phyloP scores from a whole-genome alignment of 2,113 vertebrate species.

The Gymnocephalus cernua region DNA sequence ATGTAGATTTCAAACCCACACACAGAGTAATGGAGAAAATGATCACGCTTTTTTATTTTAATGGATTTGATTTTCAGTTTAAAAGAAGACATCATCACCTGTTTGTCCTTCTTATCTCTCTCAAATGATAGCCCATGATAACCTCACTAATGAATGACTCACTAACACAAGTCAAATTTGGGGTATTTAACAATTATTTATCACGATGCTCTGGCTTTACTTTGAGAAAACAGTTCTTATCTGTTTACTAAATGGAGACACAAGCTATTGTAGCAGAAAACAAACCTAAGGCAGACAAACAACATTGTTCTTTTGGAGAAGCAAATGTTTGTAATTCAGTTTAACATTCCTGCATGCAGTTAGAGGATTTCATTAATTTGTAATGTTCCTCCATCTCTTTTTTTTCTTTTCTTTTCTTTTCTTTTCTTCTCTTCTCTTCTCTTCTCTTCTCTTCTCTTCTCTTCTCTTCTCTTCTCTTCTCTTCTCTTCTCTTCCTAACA shows the following conservation, averaged over 20 bases:
- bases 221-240: slow-evolving; percentile 41
- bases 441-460: background rate
- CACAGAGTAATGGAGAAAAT: background rate
- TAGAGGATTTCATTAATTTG: slow-evolving; percentile 11
- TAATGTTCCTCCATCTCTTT: slow-evolving; percentile 13
- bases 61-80: background rate
- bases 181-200: slow-evolving; percentile 26
- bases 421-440: background rate
- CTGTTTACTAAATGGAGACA: slow-evolving; percentile 54
- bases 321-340: slow-evolving; percentile 55
- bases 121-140: background rate
- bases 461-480: background rate
- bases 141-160: slow-evolving; percentile 9
- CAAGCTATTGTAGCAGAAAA: slow-evolving; percentile 41
- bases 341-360: slow-evolving; percentile 48
- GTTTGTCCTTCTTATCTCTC: background rate
- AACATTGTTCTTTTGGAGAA: slow-evolving; percentile 37
- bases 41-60: background rate
- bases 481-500: slow-evolving; percentile 27
- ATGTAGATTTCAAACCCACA: background rate
- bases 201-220: slow-evolving; percentile 20
- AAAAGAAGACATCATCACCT: background rate
- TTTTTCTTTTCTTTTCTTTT: background rate
- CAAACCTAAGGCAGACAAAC: slow-evolving; percentile 54
- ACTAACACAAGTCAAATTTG: slow-evolving; percentile 9